phyloP scores from a whole-genome alignment of 2,888 invertebrate genomes.

The Drosophila koepferae region DNA sequence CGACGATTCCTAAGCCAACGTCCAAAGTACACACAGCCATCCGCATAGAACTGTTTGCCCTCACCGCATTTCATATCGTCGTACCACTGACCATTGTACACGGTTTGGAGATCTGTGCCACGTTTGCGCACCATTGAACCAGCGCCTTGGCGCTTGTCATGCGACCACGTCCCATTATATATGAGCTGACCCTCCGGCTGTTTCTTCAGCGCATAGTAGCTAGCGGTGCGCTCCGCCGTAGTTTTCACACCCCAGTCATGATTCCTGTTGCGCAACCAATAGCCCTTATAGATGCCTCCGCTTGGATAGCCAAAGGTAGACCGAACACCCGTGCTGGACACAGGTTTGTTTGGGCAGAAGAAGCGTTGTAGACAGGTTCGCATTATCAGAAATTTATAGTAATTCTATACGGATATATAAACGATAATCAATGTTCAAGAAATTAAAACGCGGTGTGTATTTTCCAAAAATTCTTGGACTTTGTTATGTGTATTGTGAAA shows the following conservation, averaged over 20 bases:
- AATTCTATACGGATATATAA: background rate
- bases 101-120: conserved; percentile 66
- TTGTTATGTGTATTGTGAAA: background rate
- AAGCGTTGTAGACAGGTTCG: conserved; percentile 55
- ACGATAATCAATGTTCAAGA: background rate
- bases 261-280: conserved; percentile 73
- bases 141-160: conserved; percentile 78
- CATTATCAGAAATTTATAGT: conserved; percentile 47
- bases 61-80: conserved; percentile 82
- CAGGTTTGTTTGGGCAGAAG: conserved; percentile 62
- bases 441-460: background rate
- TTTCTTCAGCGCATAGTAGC: conserved; percentile 54
- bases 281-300: conserved; percentile 78
- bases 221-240: conserved; percentile 31
- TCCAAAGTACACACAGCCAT: conserved; percentile 82
- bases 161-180: conserved; percentile 82
- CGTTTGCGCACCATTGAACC: conserved; percentile 78
- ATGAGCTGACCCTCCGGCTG: conserved; percentile 67
- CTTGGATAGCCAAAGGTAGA: conserved; percentile 71
- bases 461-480: background rate
- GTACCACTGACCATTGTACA: conserved; percentile 82
- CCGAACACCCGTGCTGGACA: conserved; percentile 71
- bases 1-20: conserved; percentile 80
- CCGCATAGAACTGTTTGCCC: conserved; percentile 82
- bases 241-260: conserved; percentile 79